Base-by-base conservation (phyloP, 2,888 invertebrate species). In the Rotaria sp. region DNA sequence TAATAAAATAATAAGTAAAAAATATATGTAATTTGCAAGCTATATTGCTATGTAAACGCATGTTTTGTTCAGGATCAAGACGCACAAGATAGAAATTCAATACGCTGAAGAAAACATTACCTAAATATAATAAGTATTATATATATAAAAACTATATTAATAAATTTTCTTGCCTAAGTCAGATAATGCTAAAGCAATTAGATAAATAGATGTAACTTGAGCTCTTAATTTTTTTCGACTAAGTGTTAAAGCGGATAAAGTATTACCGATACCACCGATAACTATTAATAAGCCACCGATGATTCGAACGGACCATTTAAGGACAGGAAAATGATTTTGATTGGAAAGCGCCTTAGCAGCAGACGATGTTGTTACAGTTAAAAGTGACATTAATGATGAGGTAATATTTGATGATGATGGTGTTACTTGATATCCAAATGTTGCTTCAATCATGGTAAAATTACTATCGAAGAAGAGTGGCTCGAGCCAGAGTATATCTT, bases 401-500 rank as follows among this genome's bases (percentile, higher is more conserved):
- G 67, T 38, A 21, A 15, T 2, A 35, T 67, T 67, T 30, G 67
- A 67, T 21, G 67, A 35, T 35, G 67, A 67, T 21, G 67, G 38
- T 10, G 35, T 1, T 2, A 67, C 4, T 67, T 67, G 35, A 38
- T 67, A 35, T 21, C 35, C 30, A 67, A 67, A 67, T 35, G 35
- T 38, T 67, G 67, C 35, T 67, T 67, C 67, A 35, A 67, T 30
- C 35, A 67, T 67, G 21, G 67, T 67, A 8, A 67, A 35, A 67
- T 67, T 67, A 67, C 13, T 30, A 67, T 67, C 67, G 67, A 67
- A 35, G 21, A 38, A 67, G 67, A 67, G 67, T 67, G 67, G 67
- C 67, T 67, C 67, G 67, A 67, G 67, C 67, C 67, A 67, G 35
- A 67, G 67, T 7, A 67, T 38, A 67, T 67, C 67, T 67, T 67